Base-by-base conservation (phyloP, 2,797 vertebrate species). In the Tadarida brasiliensis region DNA sequence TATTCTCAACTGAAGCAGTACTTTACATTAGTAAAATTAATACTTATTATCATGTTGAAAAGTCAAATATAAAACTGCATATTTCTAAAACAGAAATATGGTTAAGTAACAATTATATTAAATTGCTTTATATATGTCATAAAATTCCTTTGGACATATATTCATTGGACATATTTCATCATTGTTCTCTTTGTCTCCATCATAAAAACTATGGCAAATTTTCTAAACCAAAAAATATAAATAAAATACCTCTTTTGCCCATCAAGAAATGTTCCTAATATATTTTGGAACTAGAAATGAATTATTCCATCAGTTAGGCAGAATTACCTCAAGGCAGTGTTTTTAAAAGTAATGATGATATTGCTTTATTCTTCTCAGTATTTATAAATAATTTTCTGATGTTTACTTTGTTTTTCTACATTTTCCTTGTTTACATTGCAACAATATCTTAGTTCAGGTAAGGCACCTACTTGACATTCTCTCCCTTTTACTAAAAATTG, bases 81-180 rank as follows among this genome's bases (percentile, higher is more conserved):
- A 63, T 59, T 30, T 87, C 68, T 87, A 73, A 90, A 81, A 47
- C 19, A 57, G 8, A 92, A 65, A 76, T 77, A 71, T 6, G 22
- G 22, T 30, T 82, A 71, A 68, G 14, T 86, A 90, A 77, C n/a
- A 77, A 65, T 85, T 77, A 83, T 87, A 87, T 85, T 39, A 90
- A 49, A 81, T 24, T 59, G 14, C 14, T 65, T 76, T 65, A 70
- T 63, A 22, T 49, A 63, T 56, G 7, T 44, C 15, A 63, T 51
- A 63, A 71, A 57, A 20, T 73, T 86, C 10, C 26, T 86, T 87
- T 87, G 24, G 70, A 65, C 33, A 39, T 39, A 65, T 71, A 74
- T 89, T 89, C 51, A 35, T 22, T 61, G 14, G 14, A 44, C 11
- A 49, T 7, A 76, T 76, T 82, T 86, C n/a, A 77, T 47, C 71